phyloP scores from a whole-genome alignment of 1,140 invertebrate species.

The Formica selysi region DNA sequence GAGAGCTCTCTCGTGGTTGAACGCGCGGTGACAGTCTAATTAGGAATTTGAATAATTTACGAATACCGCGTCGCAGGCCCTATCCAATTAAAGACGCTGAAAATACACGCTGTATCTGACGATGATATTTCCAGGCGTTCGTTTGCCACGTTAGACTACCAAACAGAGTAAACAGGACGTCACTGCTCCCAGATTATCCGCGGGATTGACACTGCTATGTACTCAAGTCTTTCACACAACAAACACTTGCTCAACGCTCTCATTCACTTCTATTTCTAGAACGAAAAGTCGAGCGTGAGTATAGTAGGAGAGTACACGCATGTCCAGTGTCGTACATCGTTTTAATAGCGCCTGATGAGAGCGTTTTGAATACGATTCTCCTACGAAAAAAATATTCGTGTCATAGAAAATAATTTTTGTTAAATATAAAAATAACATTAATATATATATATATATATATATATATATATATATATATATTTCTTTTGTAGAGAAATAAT shows the following conservation, averaged over 20 bases:
- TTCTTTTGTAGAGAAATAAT: no score
- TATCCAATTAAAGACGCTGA: slow-evolving; percentile 43
- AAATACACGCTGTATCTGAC: slow-evolving; percentile 31
- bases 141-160: slow-evolving; percentile 21
- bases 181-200: slow-evolving; percentile 65
- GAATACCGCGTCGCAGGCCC: background rate
- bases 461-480: no score
- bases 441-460: no score
- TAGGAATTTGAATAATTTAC: slow-evolving; percentile 54
- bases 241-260: slow-evolving; percentile 58
- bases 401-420: background rate
- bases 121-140: background rate
- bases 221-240: slow-evolving; percentile 57
- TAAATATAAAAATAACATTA: no score
- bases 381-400: background rate
- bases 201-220: slow-evolving; percentile 68
- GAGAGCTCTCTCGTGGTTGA: background rate
- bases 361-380: background rate
- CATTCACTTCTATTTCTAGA: slow-evolving; percentile 62
- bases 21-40: slow-evolving; percentile 37
- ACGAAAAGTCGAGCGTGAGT: slow-evolving; percentile 19
- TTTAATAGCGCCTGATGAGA: background rate
- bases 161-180: slow-evolving; percentile 67
- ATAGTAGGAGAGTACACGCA: background rate
- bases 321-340: slow-evolving; percentile 29